Conservation (phyloP, 2,797 vertebrate species). For the Poeciliopsis paucimaculata region DNA sequence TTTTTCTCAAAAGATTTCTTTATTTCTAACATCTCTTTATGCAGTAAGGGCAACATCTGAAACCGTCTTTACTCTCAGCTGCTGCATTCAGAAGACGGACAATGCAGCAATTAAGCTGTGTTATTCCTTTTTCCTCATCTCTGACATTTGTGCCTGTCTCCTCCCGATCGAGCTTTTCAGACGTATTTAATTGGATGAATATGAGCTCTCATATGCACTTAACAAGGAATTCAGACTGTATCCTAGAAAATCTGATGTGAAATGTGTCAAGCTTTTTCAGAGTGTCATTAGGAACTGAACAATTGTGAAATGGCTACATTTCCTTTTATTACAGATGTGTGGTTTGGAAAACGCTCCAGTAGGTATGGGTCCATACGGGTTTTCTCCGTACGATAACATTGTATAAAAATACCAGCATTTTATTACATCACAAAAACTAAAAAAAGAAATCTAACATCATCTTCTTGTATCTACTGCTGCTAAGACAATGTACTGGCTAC, state of each 20-base stretch:
- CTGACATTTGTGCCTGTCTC: constrained; percentile 55
- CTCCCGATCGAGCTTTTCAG: constrained; percentile 47
- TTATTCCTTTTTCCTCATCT: constrained; percentile 34
- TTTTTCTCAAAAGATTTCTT: not conserved
- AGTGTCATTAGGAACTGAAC: constrained; percentile 8
- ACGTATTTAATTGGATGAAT: constrained; percentile 52
- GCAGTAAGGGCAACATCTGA: constrained; percentile 1
- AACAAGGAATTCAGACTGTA: constrained; percentile 28
- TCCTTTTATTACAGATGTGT: not conserved
- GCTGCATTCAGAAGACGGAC: constrained; percentile 11
- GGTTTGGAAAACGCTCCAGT: constrained; percentile 22
- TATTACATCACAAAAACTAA: not conserved
- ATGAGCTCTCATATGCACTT: constrained; percentile 34
- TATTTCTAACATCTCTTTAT: constrained; percentile 8
- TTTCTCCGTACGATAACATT: not conserved
- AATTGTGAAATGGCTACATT: not conserved
- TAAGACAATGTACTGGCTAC: not conserved
- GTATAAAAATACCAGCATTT: not conserved
- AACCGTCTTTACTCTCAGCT: constrained; percentile 25
- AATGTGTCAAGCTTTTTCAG: constrained; percentile 5
- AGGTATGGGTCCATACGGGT: not conserved
- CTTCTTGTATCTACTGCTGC: not conserved
- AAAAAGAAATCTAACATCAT: not conserved
- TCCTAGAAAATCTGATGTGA: constrained; percentile 31
- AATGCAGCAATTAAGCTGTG: constrained; percentile 50